Conservation (phyloP, 2,888 invertebrate genomes). For the Ormyrus pomaceus region DNA sequence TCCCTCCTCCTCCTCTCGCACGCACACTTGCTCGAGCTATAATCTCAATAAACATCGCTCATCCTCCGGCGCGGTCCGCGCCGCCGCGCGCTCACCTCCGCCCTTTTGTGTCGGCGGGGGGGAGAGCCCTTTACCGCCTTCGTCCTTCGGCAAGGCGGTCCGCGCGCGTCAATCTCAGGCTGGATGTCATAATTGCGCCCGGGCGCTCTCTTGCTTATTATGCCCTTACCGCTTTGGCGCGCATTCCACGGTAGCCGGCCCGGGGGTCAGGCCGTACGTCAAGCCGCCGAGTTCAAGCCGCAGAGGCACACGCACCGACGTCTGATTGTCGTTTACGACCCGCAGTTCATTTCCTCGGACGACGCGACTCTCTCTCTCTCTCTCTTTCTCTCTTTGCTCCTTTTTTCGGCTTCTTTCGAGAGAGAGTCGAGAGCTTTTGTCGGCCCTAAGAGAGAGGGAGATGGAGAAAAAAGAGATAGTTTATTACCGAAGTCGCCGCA, state of each 20-base stretch:
- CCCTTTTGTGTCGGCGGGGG: constrained; percentile 60
- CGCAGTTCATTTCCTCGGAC: constrained; percentile 50
- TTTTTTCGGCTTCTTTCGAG: neutral
- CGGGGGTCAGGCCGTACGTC: constrained; percentile 67
- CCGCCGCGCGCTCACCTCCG: constrained; percentile 59
- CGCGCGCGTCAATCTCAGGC: constrained; percentile 50
- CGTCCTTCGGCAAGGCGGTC: constrained; percentile 57
- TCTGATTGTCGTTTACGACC: constrained; percentile 68
- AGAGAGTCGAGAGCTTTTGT: constrained; percentile 21
- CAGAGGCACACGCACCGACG: constrained; percentile 55
- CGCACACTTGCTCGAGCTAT: constrained; percentile 57
- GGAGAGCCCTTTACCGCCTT: constrained; percentile 51
- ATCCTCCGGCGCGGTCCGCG: neutral
- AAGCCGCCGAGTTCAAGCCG: constrained; percentile 52
- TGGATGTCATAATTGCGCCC: constrained; percentile 69
- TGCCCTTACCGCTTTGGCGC: constrained; percentile 30
- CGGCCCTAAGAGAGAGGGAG: constrained; percentile 23
- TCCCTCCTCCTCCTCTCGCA: constrained; percentile 50
- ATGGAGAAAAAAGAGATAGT: constrained; percentile 29
- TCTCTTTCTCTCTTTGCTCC: neutral
- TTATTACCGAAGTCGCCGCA: constrained; percentile 34
- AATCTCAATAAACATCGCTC: constrained; percentile 72
- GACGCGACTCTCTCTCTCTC: constrained; percentile 19
- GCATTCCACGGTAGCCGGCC: constrained; percentile 66
- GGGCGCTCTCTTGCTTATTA: constrained; percentile 66